These are phyloP conservation scores for Himalopsyche phryganea DNA, from an alignment of 1,140 invertebrate genomes.

Conservation along the genomic window DNA sequence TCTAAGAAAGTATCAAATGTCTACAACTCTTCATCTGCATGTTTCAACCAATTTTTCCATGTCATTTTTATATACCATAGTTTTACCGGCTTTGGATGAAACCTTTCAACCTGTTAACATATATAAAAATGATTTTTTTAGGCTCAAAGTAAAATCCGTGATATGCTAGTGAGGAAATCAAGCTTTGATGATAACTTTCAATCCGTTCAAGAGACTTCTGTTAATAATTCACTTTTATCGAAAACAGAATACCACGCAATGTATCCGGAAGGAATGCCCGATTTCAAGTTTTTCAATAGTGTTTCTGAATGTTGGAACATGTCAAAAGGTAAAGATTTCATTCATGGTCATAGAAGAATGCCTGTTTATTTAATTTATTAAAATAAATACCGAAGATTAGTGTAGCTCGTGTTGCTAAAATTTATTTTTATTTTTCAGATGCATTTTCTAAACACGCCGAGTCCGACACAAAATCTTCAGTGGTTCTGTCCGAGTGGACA, in stretches of 20 bases:
- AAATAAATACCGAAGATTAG: too few relatives aligned
- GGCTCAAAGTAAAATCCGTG: slow-evolving; percentile 19
- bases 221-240: slow-evolving; percentile 7
- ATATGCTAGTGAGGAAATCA: slow-evolving; percentile 1
- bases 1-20: too few relatives aligned
- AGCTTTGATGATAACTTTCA: background rate
- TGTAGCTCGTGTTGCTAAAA: too few relatives aligned
- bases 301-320: slow-evolving; percentile 37
- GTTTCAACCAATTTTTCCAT: too few relatives aligned
- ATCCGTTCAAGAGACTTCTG: background rate
- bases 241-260: slow-evolving; percentile 39
- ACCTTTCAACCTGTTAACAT: too few relatives aligned
- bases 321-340: slow-evolving; percentile 36
- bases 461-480: background rate
- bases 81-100: too few relatives aligned
- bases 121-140: too few relatives aligned
- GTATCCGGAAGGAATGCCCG: slow-evolving; percentile 38
- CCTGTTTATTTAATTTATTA: too few relatives aligned
- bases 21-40: too few relatives aligned
- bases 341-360: too few relatives aligned
- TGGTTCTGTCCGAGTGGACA: slow-evolving; percentile 39
- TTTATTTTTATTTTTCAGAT: background rate
- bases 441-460: background rate
- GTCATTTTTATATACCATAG: too few relatives aligned
- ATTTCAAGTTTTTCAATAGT: slow-evolving; percentile 26